A percentile compares a stretch with the other conserved stretches of the same genome.
Evolutionary conservation across 1,140 invertebrate genomes (phyloP).

Genomic region (Zophobas morio): DNA sequence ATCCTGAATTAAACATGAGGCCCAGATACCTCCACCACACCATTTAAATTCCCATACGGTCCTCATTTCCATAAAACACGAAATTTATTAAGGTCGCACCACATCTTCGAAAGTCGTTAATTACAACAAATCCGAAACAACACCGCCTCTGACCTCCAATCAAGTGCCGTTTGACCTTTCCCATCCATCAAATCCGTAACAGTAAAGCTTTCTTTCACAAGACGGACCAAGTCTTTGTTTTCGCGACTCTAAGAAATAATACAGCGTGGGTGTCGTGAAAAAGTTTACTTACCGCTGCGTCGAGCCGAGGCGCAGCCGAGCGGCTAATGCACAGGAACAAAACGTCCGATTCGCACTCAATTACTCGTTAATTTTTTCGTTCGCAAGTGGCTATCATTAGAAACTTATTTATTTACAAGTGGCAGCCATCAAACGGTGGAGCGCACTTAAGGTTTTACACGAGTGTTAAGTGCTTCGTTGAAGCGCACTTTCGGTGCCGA

Average conservation of each 20-base stretch:
- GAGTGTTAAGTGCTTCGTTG: conserved; percentile 26
- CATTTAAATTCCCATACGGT: no score
- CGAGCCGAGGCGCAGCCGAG: no score
- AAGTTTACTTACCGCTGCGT: no score
- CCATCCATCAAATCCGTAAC: background rate
- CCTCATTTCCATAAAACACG: no score
- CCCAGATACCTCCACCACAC: no score
- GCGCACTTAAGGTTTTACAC: conserved; percentile 19
- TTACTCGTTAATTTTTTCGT: background rate
- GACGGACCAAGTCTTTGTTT: background rate
- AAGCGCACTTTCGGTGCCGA: conserved; percentile 9
- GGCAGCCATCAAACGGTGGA: conserved; percentile 3
- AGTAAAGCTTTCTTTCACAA: no score
- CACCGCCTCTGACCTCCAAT: background rate
- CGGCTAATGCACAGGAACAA: background rate
- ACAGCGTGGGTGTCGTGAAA: no score
- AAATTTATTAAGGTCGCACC: background rate
- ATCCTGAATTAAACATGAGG: no score
- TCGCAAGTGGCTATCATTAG: conserved; percentile 10
- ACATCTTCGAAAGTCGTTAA: no score
- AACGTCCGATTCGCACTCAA: background rate
- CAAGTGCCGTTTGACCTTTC: background rate
- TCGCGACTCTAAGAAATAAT: background rate
- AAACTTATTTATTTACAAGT: conserved; percentile 12
- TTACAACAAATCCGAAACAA: background rate